A percentile compares a stretch with the other conserved stretches of the same genome.
These are phyloP conservation scores for Philhelius pedissequus DNA, from an alignment of 2,888 invertebrate species.

Conservation along the genomic window DNA sequence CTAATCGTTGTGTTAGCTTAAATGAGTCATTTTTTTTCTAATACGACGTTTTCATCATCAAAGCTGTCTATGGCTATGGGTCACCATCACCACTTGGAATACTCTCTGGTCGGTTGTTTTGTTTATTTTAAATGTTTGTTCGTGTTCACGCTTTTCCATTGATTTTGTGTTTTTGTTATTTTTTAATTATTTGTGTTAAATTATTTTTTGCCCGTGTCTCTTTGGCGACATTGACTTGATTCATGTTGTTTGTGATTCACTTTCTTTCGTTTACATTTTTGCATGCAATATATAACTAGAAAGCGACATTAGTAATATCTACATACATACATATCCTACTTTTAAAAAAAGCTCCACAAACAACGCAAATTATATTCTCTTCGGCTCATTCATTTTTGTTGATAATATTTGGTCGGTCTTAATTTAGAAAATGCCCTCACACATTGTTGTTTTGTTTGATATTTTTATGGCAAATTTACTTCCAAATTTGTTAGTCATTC, in stretches of 20 bases:
- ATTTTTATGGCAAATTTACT: slow-evolving; percentile 7
- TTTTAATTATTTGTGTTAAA: neutral
- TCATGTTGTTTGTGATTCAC: slow-evolving; percentile 27
- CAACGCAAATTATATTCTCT: neutral
- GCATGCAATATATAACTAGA: neutral
- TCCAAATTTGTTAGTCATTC: slow-evolving; percentile 57
- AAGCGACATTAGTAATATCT: neutral
- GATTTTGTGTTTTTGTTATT: too few relatives aligned
- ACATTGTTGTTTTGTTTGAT: slow-evolving; percentile 13
- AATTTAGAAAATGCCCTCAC: slow-evolving; percentile 59
- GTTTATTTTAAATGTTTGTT: neutral
- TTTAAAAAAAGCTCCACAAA: slow-evolving; percentile 28
- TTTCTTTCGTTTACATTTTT: neutral
- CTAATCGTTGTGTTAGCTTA: neutral
- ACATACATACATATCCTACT: neutral
- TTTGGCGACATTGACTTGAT: neutral
- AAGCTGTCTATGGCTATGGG: neutral
- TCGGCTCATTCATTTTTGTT: slow-evolving; percentile 1
- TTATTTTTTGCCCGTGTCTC: neutral
- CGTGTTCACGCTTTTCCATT: slow-evolving; percentile 8
- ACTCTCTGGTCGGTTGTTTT: neutral
- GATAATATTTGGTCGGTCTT: slow-evolving; percentile 29
- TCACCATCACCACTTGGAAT: slow-evolving; percentile 16
- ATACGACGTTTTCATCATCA: neutral
- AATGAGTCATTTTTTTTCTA: slow-evolving; percentile 29